Conservation (phyloP, 2,797 vertebrate species). For the Nyctalus aviator region DNA sequence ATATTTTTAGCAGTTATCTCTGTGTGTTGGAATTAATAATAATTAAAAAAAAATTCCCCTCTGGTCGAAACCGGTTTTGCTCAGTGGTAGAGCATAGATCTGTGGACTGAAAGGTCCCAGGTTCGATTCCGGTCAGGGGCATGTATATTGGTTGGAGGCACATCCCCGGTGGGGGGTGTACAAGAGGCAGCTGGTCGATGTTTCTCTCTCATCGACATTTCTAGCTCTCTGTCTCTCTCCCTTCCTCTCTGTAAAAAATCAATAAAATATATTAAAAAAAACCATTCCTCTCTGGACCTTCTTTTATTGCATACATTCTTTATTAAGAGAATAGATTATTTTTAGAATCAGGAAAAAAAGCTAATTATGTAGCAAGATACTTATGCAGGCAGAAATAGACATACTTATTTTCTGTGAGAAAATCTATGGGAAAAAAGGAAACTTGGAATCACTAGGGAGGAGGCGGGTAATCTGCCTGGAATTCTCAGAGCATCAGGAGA, state of each 20-base stretch:
- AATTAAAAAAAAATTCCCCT: background rate
- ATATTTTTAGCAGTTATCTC: background rate
- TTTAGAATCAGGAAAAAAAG: conserved; percentile 11
- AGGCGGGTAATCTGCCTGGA: background rate
- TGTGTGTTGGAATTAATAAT: background rate
- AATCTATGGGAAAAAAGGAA: background rate
- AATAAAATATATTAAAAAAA: no score
- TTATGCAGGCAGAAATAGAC: conserved; percentile 4
- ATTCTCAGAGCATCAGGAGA: background rate
- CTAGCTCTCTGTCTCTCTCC: no score
- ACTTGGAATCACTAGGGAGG: background rate
- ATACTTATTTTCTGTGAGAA: conserved; percentile 4
- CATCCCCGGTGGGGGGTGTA: no score
- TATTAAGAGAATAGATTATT: background rate
- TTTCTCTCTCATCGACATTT: no score
- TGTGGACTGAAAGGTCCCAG: no score
- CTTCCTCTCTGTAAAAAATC: no score
- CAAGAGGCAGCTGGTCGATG: no score
- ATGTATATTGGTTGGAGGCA: no score
- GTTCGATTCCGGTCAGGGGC: no score
- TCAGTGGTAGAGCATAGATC: no score
- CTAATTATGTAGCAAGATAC: background rate
- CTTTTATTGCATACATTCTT: background rate
- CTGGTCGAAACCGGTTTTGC: no score
- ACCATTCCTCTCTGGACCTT: background rate